phyloP scores from a whole-genome alignment of 37 sponge, comb jelly and placozoan species.

The Chondrilla cf. caribensis region DNA sequence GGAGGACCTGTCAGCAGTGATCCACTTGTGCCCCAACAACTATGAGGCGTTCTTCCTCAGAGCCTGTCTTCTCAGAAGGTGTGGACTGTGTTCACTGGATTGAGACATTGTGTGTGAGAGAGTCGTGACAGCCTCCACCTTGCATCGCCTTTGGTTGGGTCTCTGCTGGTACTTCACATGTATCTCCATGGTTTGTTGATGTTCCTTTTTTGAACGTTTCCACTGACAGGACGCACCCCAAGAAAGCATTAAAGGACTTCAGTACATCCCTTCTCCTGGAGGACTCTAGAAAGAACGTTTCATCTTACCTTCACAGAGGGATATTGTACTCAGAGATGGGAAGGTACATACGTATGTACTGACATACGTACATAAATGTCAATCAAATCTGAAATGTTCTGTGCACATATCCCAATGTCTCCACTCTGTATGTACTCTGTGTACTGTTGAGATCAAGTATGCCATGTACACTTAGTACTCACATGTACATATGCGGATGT shows the following conservation, averaged over 20 bases:
- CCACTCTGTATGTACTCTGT: no score
- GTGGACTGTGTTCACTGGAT: no score
- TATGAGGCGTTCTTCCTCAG: slow-evolving; percentile 69
- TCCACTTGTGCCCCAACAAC: slow-evolving; percentile 77
- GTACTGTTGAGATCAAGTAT: not conserved
- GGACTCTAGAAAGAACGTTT: slow-evolving; percentile 31
- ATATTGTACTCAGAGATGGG: slow-evolving; percentile 69
- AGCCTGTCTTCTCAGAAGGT: slow-evolving; percentile 76
- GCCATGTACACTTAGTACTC: no score
- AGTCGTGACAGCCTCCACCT: no score
- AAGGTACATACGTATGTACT: slow-evolving; percentile 35
- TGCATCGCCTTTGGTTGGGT: no score
- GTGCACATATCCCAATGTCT: not conserved
- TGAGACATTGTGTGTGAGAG: no score
- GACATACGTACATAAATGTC: not conserved
- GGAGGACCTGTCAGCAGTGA: slow-evolving; percentile 85
- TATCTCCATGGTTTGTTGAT: no score
- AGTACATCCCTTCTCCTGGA: slow-evolving; percentile 79
- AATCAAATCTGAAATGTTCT: not conserved
- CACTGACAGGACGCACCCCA: slow-evolving; percentile 12
- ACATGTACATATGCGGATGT: no score
- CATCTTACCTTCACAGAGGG: slow-evolving; percentile 68
- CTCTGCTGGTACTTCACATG: no score
- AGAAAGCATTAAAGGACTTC: slow-evolving; percentile 79
- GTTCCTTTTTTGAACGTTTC: no score